phyloP scores from a whole-genome alignment of 2,888 invertebrate species.

The Eudasyphora cyanicolor region DNA sequence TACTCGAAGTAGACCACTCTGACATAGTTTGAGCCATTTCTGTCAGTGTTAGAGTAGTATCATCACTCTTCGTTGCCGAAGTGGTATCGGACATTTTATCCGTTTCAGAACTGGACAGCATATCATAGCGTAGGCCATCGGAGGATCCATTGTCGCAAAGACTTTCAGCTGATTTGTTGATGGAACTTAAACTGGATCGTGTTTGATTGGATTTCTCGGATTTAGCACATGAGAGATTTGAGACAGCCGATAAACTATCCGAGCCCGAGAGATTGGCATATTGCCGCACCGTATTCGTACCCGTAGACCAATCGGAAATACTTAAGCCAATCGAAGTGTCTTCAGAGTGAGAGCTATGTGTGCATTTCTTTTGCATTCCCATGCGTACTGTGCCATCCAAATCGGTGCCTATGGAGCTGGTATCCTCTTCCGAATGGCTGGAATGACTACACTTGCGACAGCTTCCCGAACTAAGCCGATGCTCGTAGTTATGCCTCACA shows the following conservation, averaged over 20 bases:
- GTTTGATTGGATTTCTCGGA: slow-evolving; percentile 84
- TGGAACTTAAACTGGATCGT: slow-evolving; percentile 82
- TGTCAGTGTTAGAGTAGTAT: slow-evolving; percentile 86
- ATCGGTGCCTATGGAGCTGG: slow-evolving; percentile 88
- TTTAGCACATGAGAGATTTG: slow-evolving; percentile 83
- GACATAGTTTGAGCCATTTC: slow-evolving; percentile 90
- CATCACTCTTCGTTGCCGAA: slow-evolving; percentile 89
- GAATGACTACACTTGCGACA: slow-evolving; percentile 85
- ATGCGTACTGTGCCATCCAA: slow-evolving; percentile 91
- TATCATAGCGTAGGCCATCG: slow-evolving; percentile 82
- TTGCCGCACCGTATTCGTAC: slow-evolving; percentile 91
- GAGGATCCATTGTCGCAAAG: slow-evolving; percentile 79
- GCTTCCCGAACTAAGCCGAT: slow-evolving; percentile 81
- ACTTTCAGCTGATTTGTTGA: slow-evolving; percentile 82
- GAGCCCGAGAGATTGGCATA: slow-evolving; percentile 88
- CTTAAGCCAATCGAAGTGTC: slow-evolving; percentile 92
- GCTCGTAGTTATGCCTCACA: slow-evolving; percentile 79
- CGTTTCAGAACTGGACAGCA: slow-evolving; percentile 83
- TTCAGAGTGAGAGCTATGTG: slow-evolving; percentile 91
- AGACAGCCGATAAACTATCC: slow-evolving; percentile 82
- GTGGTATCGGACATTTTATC: slow-evolving; percentile 84
- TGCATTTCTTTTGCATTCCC: slow-evolving; percentile 89
- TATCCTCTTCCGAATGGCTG: slow-evolving; percentile 88
- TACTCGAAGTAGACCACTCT: slow-evolving; percentile 91
- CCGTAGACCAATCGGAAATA: slow-evolving; percentile 93